Conservation (phyloP, 2,888 invertebrate genomes). For the Perizoma affinitatum region DNA sequence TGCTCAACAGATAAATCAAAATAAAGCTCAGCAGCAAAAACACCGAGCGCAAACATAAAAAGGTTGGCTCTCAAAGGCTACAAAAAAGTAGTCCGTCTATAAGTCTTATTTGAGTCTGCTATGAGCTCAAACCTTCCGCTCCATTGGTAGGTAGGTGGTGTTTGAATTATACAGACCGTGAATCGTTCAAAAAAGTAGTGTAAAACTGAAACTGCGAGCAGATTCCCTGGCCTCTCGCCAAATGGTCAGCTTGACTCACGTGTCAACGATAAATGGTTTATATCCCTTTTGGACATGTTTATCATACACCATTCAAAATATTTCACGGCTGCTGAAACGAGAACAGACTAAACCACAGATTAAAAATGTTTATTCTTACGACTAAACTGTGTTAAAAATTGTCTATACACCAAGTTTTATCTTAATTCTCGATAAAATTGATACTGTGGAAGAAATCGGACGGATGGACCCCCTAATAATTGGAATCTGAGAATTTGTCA, state of each 20-base stretch:
- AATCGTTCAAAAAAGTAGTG: conserved; percentile 53
- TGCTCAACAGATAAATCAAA: conserved; percentile 20
- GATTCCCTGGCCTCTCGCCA: conserved; percentile 55
- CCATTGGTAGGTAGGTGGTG: conserved; percentile 15
- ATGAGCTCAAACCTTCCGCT: conserved; percentile 30
- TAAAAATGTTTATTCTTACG: too few relatives aligned
- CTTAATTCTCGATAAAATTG: too few relatives aligned
- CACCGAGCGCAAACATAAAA: conserved; percentile 42
- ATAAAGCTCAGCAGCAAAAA: conserved; percentile 30
- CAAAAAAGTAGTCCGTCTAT: conserved; percentile 44
- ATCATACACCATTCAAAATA: conserved; percentile 12
- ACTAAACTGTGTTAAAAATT: too few relatives aligned
- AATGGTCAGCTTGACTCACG: conserved; percentile 53
- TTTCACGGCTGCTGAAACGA: not conserved
- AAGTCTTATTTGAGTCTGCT: conserved; percentile 48
- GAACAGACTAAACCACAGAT: not conserved
- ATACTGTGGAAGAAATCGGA: too few relatives aligned
- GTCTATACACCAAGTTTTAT: too few relatives aligned
- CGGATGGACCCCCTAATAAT: too few relatives aligned
- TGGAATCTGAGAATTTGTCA: too few relatives aligned
- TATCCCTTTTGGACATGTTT: conserved; percentile 35
- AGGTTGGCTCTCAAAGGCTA: conserved; percentile 39
- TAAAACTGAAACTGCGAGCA: conserved; percentile 55
- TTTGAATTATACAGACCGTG: conserved; percentile 41
- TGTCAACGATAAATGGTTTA: conserved; percentile 45